Conservation (phyloP, 2,888 invertebrate species). For the Adelognathus sp. region DNA sequence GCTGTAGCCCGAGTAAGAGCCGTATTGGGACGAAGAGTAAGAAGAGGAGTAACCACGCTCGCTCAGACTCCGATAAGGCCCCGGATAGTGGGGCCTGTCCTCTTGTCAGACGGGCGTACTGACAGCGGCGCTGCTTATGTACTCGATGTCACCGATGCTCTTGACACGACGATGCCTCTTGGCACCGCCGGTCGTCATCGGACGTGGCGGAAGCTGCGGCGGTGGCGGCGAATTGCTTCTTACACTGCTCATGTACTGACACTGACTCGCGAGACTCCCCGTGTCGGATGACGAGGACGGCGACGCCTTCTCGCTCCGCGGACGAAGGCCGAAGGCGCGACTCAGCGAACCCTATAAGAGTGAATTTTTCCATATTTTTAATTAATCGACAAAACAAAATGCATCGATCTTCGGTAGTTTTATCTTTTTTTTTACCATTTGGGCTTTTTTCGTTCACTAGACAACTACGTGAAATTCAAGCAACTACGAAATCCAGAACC, state of each 20-base stretch:
- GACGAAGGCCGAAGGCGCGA: slow-evolving; percentile 86
- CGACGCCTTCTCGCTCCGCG: slow-evolving; percentile 86
- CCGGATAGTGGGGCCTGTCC: slow-evolving; percentile 78
- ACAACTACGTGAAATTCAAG: slow-evolving; percentile 56
- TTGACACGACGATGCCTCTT: slow-evolving; percentile 87
- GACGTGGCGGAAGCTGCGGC: slow-evolving; percentile 80
- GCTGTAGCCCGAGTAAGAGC: slow-evolving; percentile 77
- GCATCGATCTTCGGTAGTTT: neutral
- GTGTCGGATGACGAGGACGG: slow-evolving; percentile 86
- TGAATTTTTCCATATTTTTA: neutral
- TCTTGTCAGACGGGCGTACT: slow-evolving; percentile 80
- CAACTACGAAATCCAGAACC: slow-evolving; percentile 56
- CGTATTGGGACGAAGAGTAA: slow-evolving; percentile 74
- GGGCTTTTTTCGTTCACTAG: slow-evolving; percentile 7
- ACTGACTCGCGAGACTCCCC: slow-evolving; percentile 83
- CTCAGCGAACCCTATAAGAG: slow-evolving; percentile 88
- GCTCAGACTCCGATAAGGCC: slow-evolving; percentile 79
- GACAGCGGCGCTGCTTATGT: slow-evolving; percentile 76
- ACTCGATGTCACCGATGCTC: slow-evolving; percentile 89
- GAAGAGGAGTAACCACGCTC: slow-evolving; percentile 79
- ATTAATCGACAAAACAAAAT: too few species aligned
- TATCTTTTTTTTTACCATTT: neutral
- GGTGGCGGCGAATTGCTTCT: slow-evolving; percentile 84
- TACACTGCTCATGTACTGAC: slow-evolving; percentile 83
- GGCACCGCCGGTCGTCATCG: slow-evolving; percentile 75